Percentiles rank a stretch among this genome's conserved stretches.
These are phyloP conservation scores for Monochamus alternatus DNA, from an alignment of 2,888 invertebrate species.

Conservation along the genomic window DNA sequence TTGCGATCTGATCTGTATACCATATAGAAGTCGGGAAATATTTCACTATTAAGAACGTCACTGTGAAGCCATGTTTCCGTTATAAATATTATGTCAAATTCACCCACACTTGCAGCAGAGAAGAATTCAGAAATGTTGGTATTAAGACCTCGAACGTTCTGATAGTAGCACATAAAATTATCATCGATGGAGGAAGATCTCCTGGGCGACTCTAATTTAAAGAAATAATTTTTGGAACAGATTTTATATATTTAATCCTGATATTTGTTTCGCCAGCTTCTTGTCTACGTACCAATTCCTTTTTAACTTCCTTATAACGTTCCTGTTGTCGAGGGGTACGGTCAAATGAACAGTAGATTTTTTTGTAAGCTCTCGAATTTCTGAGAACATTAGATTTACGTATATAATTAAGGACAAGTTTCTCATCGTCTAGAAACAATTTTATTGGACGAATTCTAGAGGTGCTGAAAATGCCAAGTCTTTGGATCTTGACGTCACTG, in stretches of 20 bases:
- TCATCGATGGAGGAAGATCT: neutral
- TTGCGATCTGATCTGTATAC: slow-evolving; percentile 27
- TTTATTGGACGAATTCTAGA: too few relatives aligned
- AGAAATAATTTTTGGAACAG: neutral
- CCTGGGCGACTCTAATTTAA: slow-evolving; percentile 17
- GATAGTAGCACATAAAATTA: slow-evolving; percentile 1
- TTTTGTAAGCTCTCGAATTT: too few relatives aligned
- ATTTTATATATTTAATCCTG: neutral
- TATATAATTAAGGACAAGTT: too few relatives aligned
- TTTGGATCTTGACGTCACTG: too few relatives aligned
- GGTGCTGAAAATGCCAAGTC: too few relatives aligned
- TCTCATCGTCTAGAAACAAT: too few relatives aligned
- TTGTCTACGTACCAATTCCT: too few relatives aligned
- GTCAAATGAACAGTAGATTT: too few relatives aligned
- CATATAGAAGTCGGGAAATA: slow-evolving; percentile 22
- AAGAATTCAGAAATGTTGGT: neutral
- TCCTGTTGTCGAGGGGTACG: too few relatives aligned
- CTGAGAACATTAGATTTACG: too few relatives aligned
- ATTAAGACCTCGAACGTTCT: slow-evolving; percentile 22
- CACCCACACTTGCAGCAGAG: neutral
- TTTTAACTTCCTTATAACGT: too few relatives aligned
- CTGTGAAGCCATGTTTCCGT: slow-evolving; percentile 22
- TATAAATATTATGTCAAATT: slow-evolving; percentile 12
- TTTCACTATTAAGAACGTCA: slow-evolving; percentile 19
- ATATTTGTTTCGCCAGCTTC: too few relatives aligned